These are phyloP conservation scores for Litoditis marina DNA, from an alignment of 2,888 invertebrate species.

Conservation along the genomic window DNA sequence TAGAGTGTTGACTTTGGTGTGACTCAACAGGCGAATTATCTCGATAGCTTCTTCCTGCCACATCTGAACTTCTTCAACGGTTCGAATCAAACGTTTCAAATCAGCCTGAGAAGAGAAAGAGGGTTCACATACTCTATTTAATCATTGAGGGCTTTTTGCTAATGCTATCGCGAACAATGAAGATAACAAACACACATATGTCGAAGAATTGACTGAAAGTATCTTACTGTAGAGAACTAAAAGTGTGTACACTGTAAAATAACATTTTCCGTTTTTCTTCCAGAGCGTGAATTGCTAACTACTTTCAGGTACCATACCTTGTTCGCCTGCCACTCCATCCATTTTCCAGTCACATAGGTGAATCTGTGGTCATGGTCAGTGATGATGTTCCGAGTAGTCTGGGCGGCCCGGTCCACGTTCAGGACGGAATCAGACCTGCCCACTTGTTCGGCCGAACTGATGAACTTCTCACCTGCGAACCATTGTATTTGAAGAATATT, in stretches of 20 bases:
- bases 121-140: not conserved
- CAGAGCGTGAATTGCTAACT: no score
- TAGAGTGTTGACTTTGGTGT: conserved; percentile 3
- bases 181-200: no score
- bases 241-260: no score
- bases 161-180: no score
- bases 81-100: conserved; percentile 21
- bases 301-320: conserved; percentile 18
- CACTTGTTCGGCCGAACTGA: conserved; percentile 34
- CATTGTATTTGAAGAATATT: not conserved
- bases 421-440: conserved; percentile 32
- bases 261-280: no score
- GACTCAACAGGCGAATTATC: conserved; percentile 25
- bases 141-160: not conserved
- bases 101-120: conserved; percentile 11
- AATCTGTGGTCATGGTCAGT: conserved; percentile 49
- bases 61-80: conserved; percentile 43
- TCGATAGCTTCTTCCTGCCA: conserved; percentile 47
- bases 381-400: conserved; percentile 43
- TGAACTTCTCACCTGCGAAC: conserved; percentile 51
- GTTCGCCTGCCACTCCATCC: conserved; percentile 48
- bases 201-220: no score
- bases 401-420: conserved; percentile 38
- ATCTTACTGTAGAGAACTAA: no score
- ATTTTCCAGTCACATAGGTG: conserved; percentile 46